Evolutionary conservation across 2,113 vertebrate genomes (phyloP), one percentile per base, ranked within the genome.

Genomic region (Chamaea fasciata): DNA sequence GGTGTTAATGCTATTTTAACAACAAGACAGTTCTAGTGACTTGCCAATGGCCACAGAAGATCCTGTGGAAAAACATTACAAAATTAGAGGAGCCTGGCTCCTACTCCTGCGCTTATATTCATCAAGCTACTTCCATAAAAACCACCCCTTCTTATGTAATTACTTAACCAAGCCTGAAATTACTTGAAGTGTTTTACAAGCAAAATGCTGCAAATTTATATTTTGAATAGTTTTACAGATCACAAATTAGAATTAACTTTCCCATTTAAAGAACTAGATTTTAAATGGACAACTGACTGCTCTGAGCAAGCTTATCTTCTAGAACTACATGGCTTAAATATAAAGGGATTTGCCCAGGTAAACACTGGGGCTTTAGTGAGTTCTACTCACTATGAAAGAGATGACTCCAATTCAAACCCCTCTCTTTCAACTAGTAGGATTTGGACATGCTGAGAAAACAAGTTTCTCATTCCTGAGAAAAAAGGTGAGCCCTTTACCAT

Each of bases 41-140:
- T 69, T 87, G 71, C 57, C 55, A 65, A 39, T 3, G 21, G 60
- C 79, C 93, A 77, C 75, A 30, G 57, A 90, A 87, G 89, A 94
- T 83, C 87, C 89, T 83, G 79, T 50, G 67, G 92, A 67, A 95
- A 95, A 95, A 87, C 17, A 50, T 62, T 78, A 96, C 27, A 95
- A 94, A 87, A 96, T 75, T 83, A 94, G 65, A 92, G 81, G 92
- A 96, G 88, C 90, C 84, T 96, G 88, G 94, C 92, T 94, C 90
- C 93, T 96, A 96, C 91, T 95, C 76, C 92, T 96, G 90, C 52
- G 35, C 90, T 96, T 96, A 92, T 88, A 90, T 87, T 90, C 80
- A 93, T 93, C 87, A 96, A 94, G 86, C 92, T 94, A 94, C 90
- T 83, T 90, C 86, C 83, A 86, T 90, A 80, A 94, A 73, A 4